Conservation (phyloP, 1,140 invertebrate genomes). For the Lasaia peninsularis region DNA sequence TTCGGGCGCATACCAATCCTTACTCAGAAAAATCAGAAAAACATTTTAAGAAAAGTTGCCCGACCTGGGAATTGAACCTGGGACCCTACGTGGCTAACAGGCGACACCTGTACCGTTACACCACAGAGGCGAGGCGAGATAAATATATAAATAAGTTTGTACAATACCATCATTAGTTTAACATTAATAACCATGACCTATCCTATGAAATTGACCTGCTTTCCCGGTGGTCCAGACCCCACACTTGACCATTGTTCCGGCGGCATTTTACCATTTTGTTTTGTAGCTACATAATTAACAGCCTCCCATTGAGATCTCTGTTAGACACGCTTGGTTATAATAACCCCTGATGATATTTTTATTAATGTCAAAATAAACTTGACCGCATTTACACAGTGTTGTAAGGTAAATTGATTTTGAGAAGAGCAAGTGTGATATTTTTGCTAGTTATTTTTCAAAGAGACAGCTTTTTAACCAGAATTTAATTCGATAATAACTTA, state of each 20-base stretch:
- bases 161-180: conserved; percentile 11
- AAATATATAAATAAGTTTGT: not conserved
- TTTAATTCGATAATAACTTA: no score
- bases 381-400: conserved; percentile 42
- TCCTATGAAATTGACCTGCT: conserved; percentile 37
- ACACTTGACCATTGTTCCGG: conserved; percentile 66
- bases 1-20: no score
- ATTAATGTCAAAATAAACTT: conserved; percentile 74
- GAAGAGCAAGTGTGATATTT: no score
- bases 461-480: no score
- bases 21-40: no score
- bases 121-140: no score
- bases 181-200: conserved; percentile 33
- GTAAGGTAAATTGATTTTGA: conserved; percentile 19
- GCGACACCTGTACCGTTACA: no score
- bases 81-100: no score
- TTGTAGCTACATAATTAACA: conserved; percentile 72
- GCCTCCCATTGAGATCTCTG: conserved; percentile 68
- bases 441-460: no score
- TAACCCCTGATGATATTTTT: conserved; percentile 74
- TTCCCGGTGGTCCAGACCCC: conserved; percentile 56
- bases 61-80: no score
- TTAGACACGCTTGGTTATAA: conserved; percentile 72
- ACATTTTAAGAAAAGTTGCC: no score
- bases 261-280: conserved; percentile 60